These are phyloP conservation scores for Ormia ochracea DNA, from an alignment of 2,888 invertebrate species.

Conservation along the genomic window DNA sequence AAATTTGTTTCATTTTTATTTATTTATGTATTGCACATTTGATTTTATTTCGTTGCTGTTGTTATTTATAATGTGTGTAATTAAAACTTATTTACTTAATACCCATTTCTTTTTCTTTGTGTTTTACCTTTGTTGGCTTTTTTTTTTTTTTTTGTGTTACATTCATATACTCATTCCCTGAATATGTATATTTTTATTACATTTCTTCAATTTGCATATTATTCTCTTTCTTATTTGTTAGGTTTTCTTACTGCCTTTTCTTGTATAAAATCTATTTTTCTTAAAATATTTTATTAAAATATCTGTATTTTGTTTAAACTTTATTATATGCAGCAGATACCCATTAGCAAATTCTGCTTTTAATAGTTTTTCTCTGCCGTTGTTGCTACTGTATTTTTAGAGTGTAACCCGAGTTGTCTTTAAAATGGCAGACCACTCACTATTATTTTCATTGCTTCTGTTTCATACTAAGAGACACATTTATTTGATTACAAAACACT, in stretches of 20 bases:
- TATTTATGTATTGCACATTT: conserved; percentile 48
- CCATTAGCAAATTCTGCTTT: conserved; percentile 4
- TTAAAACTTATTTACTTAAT: conserved; percentile 30
- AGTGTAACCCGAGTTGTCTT: conserved; percentile 21
- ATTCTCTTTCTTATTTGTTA: conserved; percentile 23
- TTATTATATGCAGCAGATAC: conserved; percentile 46
- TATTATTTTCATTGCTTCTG: not conserved
- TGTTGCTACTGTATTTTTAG: conserved; percentile 5
- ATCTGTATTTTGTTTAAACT: conserved; percentile 42
- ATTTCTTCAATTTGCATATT: conserved; percentile 18
- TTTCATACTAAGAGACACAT: not conserved
- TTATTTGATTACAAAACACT: not conserved
- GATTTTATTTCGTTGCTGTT: not conserved
- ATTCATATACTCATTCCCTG: not conserved
- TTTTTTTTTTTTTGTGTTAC: no score
- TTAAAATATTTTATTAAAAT: conserved; percentile 9
- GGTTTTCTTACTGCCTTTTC: not conserved
- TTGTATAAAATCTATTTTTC: conserved; percentile 17
- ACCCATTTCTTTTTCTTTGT: not conserved
- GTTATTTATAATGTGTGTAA: conserved; percentile 2
- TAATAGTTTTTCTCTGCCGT: conserved; percentile 5
- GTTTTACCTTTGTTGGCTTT: not conserved
- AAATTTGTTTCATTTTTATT: not conserved
- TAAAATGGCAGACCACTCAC: conserved; percentile 12
- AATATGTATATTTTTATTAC: conserved; percentile 15